Evolutionary conservation across 1,140 invertebrate genomes (phyloP).

Genomic region (Plectus sambesii): DNA sequence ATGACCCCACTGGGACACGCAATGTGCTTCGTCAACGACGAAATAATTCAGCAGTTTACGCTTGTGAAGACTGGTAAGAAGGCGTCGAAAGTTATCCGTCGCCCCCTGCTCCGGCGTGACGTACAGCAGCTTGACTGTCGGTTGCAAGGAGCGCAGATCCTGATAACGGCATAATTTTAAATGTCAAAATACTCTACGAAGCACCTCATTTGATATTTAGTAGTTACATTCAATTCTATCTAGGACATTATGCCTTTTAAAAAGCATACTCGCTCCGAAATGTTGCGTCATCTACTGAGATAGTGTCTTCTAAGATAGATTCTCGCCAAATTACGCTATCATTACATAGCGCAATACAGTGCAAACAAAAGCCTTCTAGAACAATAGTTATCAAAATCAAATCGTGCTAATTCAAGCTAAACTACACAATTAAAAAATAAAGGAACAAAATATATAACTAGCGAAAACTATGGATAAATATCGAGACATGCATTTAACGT

Average conservation of each 20-base stretch:
- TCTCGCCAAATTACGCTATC: no score
- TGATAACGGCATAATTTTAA: conserved; percentile 40
- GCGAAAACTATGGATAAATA: no score
- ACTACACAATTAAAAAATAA: conserved; percentile 24
- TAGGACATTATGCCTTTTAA: no score
- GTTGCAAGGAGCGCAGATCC: conserved; percentile 60
- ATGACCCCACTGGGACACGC: conserved; percentile 94
- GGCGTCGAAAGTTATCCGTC: conserved; percentile 50
- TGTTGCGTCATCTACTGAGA: no score
- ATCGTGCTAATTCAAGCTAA: conserved; percentile 23
- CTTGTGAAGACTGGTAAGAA: conserved; percentile 46
- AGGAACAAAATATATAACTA: no score
- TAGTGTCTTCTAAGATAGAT: no score
- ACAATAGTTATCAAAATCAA: no score
- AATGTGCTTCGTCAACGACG: conserved; percentile 92
- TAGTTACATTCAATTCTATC: no score
- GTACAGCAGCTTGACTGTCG: conserved; percentile 69
- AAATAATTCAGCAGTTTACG: conserved; percentile 56
- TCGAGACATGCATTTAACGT: no score
- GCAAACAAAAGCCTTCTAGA: no score
- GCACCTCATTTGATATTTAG: no score
- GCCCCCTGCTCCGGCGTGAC: conserved; percentile 80
- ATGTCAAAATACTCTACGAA: conserved; percentile 22
- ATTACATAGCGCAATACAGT: conserved; percentile 8
- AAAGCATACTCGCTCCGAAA: no score